Percentiles rank a stretch among this genome's conserved stretches.
phyloP scores from a whole-genome alignment of 2,113 vertebrate genomes.

The Etheostoma cragini region DNA sequence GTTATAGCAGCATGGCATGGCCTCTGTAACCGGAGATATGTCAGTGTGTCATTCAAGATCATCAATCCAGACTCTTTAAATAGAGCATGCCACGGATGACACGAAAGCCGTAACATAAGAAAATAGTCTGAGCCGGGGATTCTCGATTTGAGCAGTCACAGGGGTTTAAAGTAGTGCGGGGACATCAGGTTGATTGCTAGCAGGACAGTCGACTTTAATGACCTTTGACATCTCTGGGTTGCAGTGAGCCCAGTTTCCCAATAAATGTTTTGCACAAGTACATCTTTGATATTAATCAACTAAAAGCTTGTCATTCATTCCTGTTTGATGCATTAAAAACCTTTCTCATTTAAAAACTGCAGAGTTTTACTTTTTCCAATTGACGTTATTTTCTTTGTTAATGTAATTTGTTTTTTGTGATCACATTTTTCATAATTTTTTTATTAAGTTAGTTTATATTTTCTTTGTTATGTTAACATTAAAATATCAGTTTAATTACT shows the following conservation, averaged over 20 bases:
- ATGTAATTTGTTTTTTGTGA: no score
- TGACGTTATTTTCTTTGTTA: background rate
- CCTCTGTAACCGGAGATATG: slow-evolving; percentile 81
- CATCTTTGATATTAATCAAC: background rate
- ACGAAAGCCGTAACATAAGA: slow-evolving; percentile 47
- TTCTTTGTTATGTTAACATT: background rate
- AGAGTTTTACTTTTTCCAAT: background rate
- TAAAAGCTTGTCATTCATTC: background rate
- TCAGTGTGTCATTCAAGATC: slow-evolving; percentile 74
- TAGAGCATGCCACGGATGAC: slow-evolving; percentile 68
- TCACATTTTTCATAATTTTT: no score
- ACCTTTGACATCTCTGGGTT: slow-evolving; percentile 27
- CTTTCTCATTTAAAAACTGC: no score
- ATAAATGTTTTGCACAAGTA: background rate
- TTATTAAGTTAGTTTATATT: no score
- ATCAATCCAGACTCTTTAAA: slow-evolving; percentile 69
- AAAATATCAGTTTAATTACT: background rate
- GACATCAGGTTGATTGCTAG: background rate
- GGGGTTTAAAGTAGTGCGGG: slow-evolving; percentile 1
- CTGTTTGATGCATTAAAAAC: background rate
- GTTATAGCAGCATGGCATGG: slow-evolving; percentile 36
- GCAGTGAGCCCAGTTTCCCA: background rate
- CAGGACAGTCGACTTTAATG: slow-evolving; percentile 1
- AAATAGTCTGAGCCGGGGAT: slow-evolving; percentile 52
- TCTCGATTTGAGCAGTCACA: slow-evolving; percentile 12